A percentile compares a stretch with the other conserved stretches of the same genome.
phyloP scores from a whole-genome alignment of 2,113 vertebrate species.

The Ciconia maguari region DNA sequence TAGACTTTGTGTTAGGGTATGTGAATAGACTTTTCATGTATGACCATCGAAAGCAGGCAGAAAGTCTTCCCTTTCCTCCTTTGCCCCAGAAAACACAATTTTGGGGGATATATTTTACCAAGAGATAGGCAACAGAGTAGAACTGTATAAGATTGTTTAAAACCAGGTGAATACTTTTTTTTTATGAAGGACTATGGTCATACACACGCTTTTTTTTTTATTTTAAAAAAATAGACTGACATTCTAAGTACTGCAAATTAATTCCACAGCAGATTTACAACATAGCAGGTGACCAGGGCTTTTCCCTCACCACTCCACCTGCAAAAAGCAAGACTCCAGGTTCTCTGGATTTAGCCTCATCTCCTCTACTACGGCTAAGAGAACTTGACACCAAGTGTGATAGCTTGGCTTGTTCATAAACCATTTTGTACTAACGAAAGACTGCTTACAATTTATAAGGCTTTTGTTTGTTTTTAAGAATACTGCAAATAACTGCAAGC shows the following conservation, averaged over 20 bases:
- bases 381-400: not conserved
- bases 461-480: not conserved
- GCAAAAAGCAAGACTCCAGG: not conserved
- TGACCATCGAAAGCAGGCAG: not conserved
- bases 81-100: not conserved
- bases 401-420: not conserved
- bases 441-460: not conserved
- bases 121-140: not conserved
- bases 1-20: no score
- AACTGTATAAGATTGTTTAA: not conserved
- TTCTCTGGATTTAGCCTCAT: not conserved
- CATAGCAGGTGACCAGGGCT: not conserved
- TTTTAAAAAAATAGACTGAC: not conserved
- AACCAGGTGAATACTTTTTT: not conserved
- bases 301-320: not conserved
- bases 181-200: not conserved
- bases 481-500: no score
- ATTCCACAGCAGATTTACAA: not conserved
- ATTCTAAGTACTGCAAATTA: not conserved
- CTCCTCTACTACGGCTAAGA: not conserved
- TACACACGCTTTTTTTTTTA: not conserved
- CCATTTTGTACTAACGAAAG: not conserved
- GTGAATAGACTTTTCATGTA: not conserved
- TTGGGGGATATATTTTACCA: not conserved
- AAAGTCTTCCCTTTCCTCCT: not conserved